Evolutionary conservation across 2,888 invertebrate species (phyloP), one percentile per base, ranked within the genome.

Genomic region (Chaetoderma sp.): DNA sequence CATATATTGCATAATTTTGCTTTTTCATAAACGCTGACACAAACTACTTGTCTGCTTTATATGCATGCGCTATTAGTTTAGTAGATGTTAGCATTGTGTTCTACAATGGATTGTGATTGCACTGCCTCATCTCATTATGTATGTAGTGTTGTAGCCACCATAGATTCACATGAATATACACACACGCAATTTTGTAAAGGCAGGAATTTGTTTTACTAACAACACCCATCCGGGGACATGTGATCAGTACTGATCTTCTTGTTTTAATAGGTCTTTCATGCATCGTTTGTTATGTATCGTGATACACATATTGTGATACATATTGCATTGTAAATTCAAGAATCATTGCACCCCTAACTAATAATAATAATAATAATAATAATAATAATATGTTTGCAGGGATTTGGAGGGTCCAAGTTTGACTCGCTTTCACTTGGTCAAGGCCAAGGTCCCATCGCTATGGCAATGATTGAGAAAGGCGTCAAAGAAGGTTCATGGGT

Each of bases 381-480:
- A 10, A 10, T 36, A 13, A 8, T 18, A 10, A n/a, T 45, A 6
- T 45, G 47, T 42, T 72, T 74, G 5, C 71, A 86, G 86, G 87
- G 87, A 47, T 88, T 87, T 74, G 85, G 87, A 57, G 86, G 87
- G 5, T 78, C 83, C 65, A 86, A 86, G 71, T 84, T 88, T 70
- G 86, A 87, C 74, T 86, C 87, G 6, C 74, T 88, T 59, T 88
- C 88, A 10, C 75, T 88, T 33, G 88, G 88, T 66, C 87, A 88
- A 79, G 87, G 88, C 65, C 87, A 88, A 69, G 88, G 88, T 18
- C 88, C 88, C 3, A 87, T 87, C 65, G 88, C 88, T 33, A 67
- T 86, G 71, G 79, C 75, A 60, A 83, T 87, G 82, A 86, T 88
- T 36, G 84, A 86, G 70, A 82, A 83, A 61, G 87, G 83, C n/a